These are phyloP conservation scores for Echiichthys vipera DNA, from an alignment of 2,797 vertebrate species.

Conservation along the genomic window DNA sequence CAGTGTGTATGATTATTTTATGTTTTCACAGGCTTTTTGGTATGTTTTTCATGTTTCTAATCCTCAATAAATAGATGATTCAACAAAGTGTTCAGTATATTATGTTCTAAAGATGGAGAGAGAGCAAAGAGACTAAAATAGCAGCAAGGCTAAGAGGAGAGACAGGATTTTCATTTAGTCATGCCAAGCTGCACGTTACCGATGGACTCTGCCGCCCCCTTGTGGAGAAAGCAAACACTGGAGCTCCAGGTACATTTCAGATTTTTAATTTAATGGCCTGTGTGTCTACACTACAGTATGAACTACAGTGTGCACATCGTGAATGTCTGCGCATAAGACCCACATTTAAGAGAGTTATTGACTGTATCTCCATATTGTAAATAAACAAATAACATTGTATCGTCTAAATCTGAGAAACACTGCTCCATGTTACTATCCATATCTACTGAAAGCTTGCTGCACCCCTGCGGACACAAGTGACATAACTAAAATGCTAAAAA, in stretches of 20 bases:
- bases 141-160: neutral
- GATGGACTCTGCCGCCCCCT: constrained; percentile 30
- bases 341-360: neutral
- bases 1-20: constrained; percentile 42
- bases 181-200: neutral
- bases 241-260: neutral
- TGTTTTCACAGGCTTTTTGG: constrained; percentile 62
- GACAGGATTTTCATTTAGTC: neutral
- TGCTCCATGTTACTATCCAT: neutral
- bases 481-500: neutral
- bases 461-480: too few relatives aligned
- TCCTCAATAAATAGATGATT: constrained; percentile 69
- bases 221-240: constrained; percentile 20
- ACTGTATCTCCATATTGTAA: neutral
- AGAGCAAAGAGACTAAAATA: neutral
- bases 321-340: neutral
- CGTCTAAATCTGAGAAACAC: neutral
- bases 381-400: too few relatives aligned
- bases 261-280: neutral
- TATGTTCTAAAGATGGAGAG: constrained; percentile 37
- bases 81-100: constrained; percentile 21
- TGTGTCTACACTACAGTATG: neutral
- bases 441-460: neutral
- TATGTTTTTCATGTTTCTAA: constrained; percentile 74
- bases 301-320: neutral